Conservation (phyloP, 2,888 invertebrate species). For the Philereme transversata region DNA sequence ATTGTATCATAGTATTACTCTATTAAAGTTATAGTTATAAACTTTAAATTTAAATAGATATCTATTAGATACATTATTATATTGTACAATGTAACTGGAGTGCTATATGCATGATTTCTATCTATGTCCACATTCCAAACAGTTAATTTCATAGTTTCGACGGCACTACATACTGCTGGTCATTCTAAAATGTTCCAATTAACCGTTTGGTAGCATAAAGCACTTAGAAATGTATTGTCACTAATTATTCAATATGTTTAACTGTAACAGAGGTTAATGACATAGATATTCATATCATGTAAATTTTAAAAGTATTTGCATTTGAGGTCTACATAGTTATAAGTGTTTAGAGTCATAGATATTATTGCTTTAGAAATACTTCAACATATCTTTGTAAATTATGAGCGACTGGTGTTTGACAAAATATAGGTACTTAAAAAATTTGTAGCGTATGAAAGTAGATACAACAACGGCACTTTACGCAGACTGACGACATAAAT, state of each 20-base stretch:
- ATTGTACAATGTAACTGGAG: conserved; percentile 55
- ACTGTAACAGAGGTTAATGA: conserved; percentile 80
- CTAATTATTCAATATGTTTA: conserved; percentile 68
- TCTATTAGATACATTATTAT: conserved; percentile 48
- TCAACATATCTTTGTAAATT: conserved; percentile 81
- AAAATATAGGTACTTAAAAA: conserved; percentile 47
- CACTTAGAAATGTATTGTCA: conserved; percentile 56
- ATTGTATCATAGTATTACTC: conserved; percentile 73
- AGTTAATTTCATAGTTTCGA: conserved; percentile 45
- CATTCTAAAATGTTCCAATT: conserved; percentile 31
- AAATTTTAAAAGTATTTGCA: conserved; percentile 83
- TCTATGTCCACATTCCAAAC: conserved; percentile 78
- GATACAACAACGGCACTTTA: conserved; percentile 58
- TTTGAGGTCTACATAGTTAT: conserved; percentile 83
- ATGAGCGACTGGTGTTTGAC: conserved; percentile 68
- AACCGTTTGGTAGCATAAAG: conserved; percentile 37
- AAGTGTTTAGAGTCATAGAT: conserved; percentile 82
- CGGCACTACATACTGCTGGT: conserved; percentile 21
- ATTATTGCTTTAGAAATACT: conserved; percentile 82
- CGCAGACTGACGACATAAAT: conserved; percentile 68
- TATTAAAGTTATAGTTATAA: conserved; percentile 65
- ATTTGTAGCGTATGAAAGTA: conserved; percentile 46
- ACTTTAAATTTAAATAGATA: conserved; percentile 63
- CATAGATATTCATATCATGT: conserved; percentile 81
- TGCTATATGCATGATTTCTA: conserved; percentile 80